Evolutionary conservation across 2,888 invertebrate species (phyloP), one percentile per base, ranked within the genome.

Genomic region (Ommatoiulus sabulosus): DNA sequence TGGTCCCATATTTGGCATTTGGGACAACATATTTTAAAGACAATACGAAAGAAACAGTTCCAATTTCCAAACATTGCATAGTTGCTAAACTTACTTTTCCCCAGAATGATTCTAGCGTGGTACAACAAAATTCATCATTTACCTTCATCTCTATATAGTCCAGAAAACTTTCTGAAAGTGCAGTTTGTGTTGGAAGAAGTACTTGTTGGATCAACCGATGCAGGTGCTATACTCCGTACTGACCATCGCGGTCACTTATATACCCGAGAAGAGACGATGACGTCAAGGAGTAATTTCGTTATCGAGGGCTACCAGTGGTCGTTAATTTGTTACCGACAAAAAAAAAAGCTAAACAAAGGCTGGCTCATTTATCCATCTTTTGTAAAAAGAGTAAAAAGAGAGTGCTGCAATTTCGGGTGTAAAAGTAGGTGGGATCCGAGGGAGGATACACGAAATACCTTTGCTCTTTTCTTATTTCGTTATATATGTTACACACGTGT

Each of bases 401-500:
- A 43, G 24, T 84, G n/a, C 43, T 17, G 35, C 15, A 84, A 12
- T 43, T 46, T 44, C 7, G 46, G 46, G 46, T 44, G 85, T 85
- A 85, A 85, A 85, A 85, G 85, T 85, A 85, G 85, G 85, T 85
- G 85, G 85, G 85, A 46, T 44, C 85, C 5, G n/a, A 85, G 85
- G 44, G 85, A 85, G 85, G 85, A 85, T 85, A 85, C 44, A 85
- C 44, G 44, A 85, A 85, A 85, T 46, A 85, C 85, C 43, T 35
- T 44, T n/a, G 44, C 44, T 85, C 85, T 44, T 72, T 72, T 72
- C 72, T 72, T 72, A 72, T 46, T 44, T 85, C 46, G 85, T 85
- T 85, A 85, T 46, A 44, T 85, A 44, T 85, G 44, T 85, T 85
- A 44, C 46, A 46, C 85, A 85, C 85, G 85, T 85, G 85, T 44